Evolutionary conservation across 2,797 vertebrate species (phyloP).

Genomic region (Amniataba percoides): DNA sequence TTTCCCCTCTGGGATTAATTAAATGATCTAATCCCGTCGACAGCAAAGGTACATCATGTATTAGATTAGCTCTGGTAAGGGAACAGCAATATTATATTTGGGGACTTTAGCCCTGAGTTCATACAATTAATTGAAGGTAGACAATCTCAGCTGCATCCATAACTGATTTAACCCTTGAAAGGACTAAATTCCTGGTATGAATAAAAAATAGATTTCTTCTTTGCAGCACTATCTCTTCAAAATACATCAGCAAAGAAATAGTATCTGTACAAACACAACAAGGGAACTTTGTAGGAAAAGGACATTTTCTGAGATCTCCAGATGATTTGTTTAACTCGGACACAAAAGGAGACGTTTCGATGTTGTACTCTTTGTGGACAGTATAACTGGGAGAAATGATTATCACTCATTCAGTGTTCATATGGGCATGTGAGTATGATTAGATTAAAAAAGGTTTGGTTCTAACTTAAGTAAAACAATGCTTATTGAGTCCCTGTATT

Average conservation of each 20-base stretch:
- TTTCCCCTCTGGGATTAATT: slow-evolving; percentile 6
- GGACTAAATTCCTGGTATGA: too few relatives aligned
- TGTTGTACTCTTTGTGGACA: not conserved
- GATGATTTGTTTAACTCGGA: not conserved
- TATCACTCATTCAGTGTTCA: not conserved
- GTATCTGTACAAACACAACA: not conserved
- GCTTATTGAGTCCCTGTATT: not conserved
- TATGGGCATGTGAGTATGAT: not conserved
- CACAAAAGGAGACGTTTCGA: not conserved
- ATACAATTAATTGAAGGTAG: too few relatives aligned
- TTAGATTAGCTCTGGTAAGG: not conserved
- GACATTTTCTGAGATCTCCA: not conserved
- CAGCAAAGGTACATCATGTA: not conserved
- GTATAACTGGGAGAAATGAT: not conserved
- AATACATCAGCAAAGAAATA: not conserved
- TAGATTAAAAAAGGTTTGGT: not conserved
- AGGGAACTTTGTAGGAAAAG: not conserved
- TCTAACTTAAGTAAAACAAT: not conserved
- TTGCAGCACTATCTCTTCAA: too few relatives aligned
- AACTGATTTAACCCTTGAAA: too few relatives aligned
- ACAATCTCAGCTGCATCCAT: too few relatives aligned
- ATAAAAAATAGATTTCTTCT: not conserved
- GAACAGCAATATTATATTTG: too few relatives aligned
- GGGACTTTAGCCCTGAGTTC: too few relatives aligned
- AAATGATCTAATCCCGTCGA: not conserved